These are phyloP conservation scores for Brachypteracias leptosomus DNA, from an alignment of 2,113 vertebrate genomes.

Conservation along the genomic window DNA sequence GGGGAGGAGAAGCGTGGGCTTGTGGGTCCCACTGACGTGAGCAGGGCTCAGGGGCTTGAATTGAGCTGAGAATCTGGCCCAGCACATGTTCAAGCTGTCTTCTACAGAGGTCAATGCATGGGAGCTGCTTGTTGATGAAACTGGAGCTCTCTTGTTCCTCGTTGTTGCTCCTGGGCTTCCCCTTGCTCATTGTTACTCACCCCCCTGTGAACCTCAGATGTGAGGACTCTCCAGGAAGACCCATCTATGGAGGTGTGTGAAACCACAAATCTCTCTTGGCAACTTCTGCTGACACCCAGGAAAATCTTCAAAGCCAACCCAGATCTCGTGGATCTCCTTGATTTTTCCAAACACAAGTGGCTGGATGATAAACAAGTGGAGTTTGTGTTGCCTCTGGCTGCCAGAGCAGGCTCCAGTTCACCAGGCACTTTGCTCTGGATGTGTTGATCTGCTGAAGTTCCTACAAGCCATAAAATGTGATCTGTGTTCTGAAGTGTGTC, in stretches of 20 bases:
- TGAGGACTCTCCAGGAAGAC: neutral
- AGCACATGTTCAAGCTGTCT: neutral
- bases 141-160: neutral
- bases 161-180: neutral
- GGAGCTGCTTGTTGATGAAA: neutral
- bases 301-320: neutral
- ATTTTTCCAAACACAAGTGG: neutral
- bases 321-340: neutral
- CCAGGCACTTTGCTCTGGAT: neutral
- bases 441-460: neutral
- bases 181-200: neutral
- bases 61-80: neutral
- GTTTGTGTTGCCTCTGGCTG: neutral
- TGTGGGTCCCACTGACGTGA: neutral
- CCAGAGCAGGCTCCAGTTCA: neutral
- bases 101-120: neutral
- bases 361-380: neutral
- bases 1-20: neutral
- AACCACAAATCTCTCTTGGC: neutral
- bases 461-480: neutral
- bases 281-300: neutral
- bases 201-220: neutral
- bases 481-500: neutral
- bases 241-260: accelerated
- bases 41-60: neutral